Conservation (phyloP, 2,888 invertebrate genomes). For the Heliconius ismenius region DNA sequence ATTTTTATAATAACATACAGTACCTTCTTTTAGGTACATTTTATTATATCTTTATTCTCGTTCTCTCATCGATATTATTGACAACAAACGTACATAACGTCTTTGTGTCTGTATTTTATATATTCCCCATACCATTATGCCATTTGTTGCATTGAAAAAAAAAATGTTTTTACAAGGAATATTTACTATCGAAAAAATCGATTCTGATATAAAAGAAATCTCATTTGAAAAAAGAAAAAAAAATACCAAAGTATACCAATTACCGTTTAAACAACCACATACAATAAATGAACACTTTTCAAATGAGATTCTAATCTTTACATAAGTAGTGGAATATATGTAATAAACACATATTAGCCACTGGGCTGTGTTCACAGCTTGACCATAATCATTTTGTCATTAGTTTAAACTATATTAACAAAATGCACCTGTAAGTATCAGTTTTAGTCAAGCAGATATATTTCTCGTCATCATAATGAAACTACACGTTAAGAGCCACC, state of each 20-base stretch:
- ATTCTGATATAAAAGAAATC: neutral
- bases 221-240: neutral
- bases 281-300: neutral
- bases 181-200: neutral
- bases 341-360: neutral
- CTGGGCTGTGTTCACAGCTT: neutral
- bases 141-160: neutral
- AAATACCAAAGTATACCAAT: neutral
- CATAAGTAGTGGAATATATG: neutral
- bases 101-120: neutral
- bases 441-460: neutral
- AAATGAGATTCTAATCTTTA: neutral
- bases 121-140: neutral
- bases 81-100: no score
- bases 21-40: slow-evolving; percentile 9
- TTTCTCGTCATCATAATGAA: neutral
- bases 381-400: neutral
- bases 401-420: slow-evolving; percentile 3
- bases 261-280: neutral
- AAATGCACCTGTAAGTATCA: slow-evolving; percentile 3
- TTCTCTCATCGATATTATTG: neutral
- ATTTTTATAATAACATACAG: slow-evolving; percentile 18
- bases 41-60: slow-evolving; percentile 8
- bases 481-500: slow-evolving; percentile 24
- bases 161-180: neutral